Evolutionary conservation across 2,113 vertebrate genomes (phyloP).

Genomic region (Mesitornis unicolor): DNA sequence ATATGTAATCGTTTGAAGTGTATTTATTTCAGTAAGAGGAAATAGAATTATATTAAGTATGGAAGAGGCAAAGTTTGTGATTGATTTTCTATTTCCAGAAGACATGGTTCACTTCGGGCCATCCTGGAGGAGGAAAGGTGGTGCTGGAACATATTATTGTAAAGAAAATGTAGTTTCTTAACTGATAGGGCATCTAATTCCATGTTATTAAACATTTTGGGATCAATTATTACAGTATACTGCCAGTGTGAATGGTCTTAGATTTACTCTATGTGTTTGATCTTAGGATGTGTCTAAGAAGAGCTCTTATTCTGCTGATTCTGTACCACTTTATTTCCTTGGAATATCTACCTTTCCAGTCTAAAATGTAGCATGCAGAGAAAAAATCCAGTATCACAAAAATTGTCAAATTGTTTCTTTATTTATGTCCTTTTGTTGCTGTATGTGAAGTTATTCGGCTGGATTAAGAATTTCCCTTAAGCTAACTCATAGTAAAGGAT

Average conservation of each 20-base stretch:
- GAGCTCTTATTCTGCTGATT: background rate
- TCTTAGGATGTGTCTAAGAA: background rate
- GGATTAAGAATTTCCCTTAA: background rate
- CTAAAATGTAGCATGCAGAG: background rate
- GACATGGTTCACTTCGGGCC: background rate
- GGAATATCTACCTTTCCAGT: background rate
- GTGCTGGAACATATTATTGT: background rate
- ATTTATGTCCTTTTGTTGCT: background rate
- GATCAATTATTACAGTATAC: background rate
- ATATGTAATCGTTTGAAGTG: background rate
- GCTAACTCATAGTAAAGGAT: background rate
- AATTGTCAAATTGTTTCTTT: background rate
- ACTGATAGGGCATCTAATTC: background rate
- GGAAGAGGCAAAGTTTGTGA: background rate
- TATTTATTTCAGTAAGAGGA: background rate
- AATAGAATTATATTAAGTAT: background rate
- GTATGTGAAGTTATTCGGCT: background rate
- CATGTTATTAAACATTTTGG: background rate
- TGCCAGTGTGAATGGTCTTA: background rate
- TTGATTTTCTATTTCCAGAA: background rate
- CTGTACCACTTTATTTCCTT: background rate
- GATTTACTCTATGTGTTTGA: accelerated
- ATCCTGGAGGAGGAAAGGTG: background rate
- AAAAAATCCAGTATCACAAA: background rate
- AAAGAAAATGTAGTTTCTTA: background rate